Evolutionary conservation across 2,888 invertebrate genomes (phyloP), one percentile per base, ranked within the genome.

Genomic region (Dioctria rufipes): DNA sequence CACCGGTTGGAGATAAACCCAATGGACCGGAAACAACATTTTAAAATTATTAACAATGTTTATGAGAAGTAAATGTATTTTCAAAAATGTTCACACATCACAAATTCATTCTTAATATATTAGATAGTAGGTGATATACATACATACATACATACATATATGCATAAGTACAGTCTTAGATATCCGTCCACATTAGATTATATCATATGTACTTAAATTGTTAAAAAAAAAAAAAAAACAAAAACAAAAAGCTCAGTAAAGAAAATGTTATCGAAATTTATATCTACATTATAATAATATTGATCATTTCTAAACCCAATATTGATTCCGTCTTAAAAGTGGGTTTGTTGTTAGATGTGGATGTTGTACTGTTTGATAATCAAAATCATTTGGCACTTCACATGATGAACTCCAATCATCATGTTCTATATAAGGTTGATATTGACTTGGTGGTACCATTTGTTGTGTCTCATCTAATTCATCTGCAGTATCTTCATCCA

Each of bases 261-360:
- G n/a, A 9, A 49, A 5, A 5, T 49, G 5, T 49, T 49, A 9
- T 49, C 5, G 5, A 6, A 49, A 49, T 49, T 49, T 49, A 49
- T 49, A 5, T 49, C 9, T 49, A 49, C 5, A n/a, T n/a, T n/a
- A n/a, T n/a, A n/a, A n/a, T n/a, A n/a, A n/a, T n/a, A n/a, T 49
- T 49, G 51, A 11, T 11, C 37, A 39, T 80, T 11, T 49, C 85
- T 82, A 89, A 58, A 98, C 98, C 98, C 98, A 98, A 90, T 98
- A 98, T 88, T 98, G 97, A 90, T 97, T 98, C 86, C 97, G 93
- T 83, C 97, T 92, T 83, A 98, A 91, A 91, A 97, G 93, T 0
- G 97, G 97, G 89, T 96, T 96, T 75, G 93, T 91, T 75, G 89
- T 88, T 81, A 90, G 90, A 25, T 87, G 86, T 39, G 86, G 85